Conservation (phyloP, 2,888 invertebrate species). For the Nipponacmea schrenckii region DNA sequence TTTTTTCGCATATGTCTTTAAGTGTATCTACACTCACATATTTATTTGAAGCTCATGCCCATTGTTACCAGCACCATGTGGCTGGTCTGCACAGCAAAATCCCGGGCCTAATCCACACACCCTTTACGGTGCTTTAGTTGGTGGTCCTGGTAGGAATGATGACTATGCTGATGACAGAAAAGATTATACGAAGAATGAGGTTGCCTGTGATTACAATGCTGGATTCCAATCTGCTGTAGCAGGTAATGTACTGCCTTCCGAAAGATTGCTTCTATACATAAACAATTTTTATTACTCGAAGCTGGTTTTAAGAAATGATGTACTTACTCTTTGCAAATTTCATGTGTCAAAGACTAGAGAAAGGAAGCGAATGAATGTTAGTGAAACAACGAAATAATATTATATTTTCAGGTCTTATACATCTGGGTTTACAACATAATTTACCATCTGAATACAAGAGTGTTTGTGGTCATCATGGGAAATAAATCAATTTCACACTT, state of each 20-base stretch:
- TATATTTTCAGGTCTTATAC: not conserved
- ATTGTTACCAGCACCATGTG: slow-evolving; percentile 28
- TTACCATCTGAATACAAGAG: not conserved
- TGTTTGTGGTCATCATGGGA: not conserved
- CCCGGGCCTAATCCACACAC: slow-evolving; percentile 40
- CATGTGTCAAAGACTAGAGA: no score
- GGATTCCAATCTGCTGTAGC: slow-evolving; percentile 48
- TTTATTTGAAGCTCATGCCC: slow-evolving; percentile 38
- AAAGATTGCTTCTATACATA: no score
- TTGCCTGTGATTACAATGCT: slow-evolving; percentile 48
- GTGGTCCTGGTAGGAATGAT: slow-evolving; percentile 44
- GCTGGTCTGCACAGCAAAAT: slow-evolving; percentile 26
- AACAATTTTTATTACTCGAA: no score
- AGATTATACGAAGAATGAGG: slow-evolving; percentile 44
- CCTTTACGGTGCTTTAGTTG: slow-evolving; percentile 47
- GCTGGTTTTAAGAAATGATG: no score
- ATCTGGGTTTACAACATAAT: not conserved
- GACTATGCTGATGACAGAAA: slow-evolving; percentile 38
- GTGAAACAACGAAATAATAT: no score
- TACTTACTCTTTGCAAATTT: no score
- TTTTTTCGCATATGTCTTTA: no score
- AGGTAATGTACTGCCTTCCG: slow-evolving; percentile 27
- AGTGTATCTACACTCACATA: no score
- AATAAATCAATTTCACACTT: no score
- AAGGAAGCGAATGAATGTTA: no score